phyloP scores from a whole-genome alignment of 64 coral and sea anemone species.

The Pocillopora verrucosa region DNA sequence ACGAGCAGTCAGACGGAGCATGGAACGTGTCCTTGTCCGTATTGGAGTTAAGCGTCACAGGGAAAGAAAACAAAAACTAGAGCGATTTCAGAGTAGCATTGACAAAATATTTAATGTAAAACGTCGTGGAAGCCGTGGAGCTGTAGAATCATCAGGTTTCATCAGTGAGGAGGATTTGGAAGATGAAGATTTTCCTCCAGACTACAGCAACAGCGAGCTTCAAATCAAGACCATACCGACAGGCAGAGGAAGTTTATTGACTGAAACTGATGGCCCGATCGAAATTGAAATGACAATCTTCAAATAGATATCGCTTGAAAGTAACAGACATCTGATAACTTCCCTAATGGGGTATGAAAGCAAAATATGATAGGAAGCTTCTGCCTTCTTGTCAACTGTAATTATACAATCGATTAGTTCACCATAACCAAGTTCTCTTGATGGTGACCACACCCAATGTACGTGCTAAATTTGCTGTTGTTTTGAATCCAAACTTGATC shows the following conservation, averaged over 20 bases:
- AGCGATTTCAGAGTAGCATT: constrained; percentile 40
- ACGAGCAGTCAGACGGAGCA: neutral
- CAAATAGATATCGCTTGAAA: neutral
- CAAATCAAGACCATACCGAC: neutral
- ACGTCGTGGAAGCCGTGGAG: neutral
- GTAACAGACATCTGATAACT: too few relatives aligned
- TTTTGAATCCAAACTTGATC: too few relatives aligned
- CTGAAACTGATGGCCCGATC: constrained; percentile 21
- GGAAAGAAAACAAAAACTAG: constrained; percentile 13
- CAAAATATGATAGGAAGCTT: neutral
- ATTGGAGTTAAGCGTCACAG: neutral
- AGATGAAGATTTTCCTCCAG: neutral
- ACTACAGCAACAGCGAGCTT: constrained; percentile 10
- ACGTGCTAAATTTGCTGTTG: too few relatives aligned
- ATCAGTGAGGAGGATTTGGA: constrained; percentile 35
- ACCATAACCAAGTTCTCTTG: too few relatives aligned
- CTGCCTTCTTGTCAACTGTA: too few relatives aligned
- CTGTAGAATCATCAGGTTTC: constrained; percentile 22
- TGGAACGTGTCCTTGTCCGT: neutral
- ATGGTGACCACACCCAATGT: too few relatives aligned
- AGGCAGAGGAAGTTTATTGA: neutral
- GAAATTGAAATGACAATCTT: constrained; percentile 39
- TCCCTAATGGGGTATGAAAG: too few relatives aligned
- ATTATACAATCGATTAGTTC: too few relatives aligned
- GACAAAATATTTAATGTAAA: constrained; percentile 9